Conservation (phyloP, 2,797 vertebrate species). For the Sebastes paucispinis region DNA sequence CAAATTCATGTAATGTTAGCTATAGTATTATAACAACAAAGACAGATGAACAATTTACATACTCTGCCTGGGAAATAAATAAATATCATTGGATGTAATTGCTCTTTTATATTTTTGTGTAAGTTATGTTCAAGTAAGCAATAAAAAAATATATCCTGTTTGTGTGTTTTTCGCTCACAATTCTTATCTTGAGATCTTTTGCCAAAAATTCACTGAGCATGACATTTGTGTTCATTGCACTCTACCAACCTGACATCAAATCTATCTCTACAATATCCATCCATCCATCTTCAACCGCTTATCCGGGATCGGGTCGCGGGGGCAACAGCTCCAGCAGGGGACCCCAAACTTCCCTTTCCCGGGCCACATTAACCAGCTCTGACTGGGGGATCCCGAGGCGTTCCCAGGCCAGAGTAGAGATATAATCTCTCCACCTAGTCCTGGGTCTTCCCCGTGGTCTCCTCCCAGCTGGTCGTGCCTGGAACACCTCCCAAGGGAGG, state of each 20-base stretch:
- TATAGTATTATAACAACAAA: background rate
- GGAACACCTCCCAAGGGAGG: too few relatives aligned
- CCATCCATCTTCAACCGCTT: too few relatives aligned
- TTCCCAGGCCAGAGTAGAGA: too few relatives aligned
- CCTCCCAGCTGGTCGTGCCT: too few relatives aligned
- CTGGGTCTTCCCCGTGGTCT: too few relatives aligned
- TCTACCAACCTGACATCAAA: background rate
- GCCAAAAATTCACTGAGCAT: background rate
- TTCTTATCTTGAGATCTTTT: background rate
- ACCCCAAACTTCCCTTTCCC: too few relatives aligned
- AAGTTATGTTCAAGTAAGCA: slow-evolving; percentile 15
- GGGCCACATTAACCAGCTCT: too few relatives aligned
- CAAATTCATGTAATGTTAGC: background rate
- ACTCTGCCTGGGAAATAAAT: too few relatives aligned
- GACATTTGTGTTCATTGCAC: background rate
- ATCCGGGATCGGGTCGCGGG: too few relatives aligned
- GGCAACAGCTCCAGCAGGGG: too few relatives aligned
- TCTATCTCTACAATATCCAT: background rate
- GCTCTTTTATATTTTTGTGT: slow-evolving; percentile 34
- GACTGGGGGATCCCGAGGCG: too few relatives aligned
- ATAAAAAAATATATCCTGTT: background rate
- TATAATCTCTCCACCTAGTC: too few relatives aligned
- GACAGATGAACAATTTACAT: background rate
- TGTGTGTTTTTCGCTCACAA: slow-evolving; percentile 2
- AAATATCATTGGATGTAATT: slow-evolving; percentile 11